phyloP scores from a whole-genome alignment of 2,888 invertebrate species.

The Seira sanloemensis region DNA sequence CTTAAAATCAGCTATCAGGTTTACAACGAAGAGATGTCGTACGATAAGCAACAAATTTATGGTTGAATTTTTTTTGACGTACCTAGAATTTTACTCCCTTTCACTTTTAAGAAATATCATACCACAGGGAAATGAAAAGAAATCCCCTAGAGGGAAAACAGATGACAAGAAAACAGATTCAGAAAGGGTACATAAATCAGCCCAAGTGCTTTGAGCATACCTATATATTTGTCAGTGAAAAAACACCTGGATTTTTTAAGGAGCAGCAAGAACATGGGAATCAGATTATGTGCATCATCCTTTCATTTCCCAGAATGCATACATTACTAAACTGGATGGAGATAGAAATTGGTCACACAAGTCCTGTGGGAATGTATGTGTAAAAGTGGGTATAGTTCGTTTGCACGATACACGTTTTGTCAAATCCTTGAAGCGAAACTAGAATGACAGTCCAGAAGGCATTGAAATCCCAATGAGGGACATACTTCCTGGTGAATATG shows the following conservation, averaged over 20 bases:
- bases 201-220: neutral
- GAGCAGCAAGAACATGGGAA: neutral
- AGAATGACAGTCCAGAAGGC: no score
- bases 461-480: neutral
- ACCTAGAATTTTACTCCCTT: no score
- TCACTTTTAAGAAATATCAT: no score
- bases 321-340: neutral
- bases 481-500: neutral
- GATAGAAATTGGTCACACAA: neutral
- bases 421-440: neutral
- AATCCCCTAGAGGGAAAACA: neutral
- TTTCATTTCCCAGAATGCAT: no score
- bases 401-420: no score
- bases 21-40: no score
- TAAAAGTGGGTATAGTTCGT: no score
- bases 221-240: slow-evolving; percentile 4
- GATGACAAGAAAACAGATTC: neutral
- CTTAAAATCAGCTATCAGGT: no score
- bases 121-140: neutral
- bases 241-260: neutral
- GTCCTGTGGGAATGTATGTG: neutral
- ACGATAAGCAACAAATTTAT: no score
- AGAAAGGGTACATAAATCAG: neutral
- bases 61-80: no score
- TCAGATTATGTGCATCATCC: no score